Base-by-base conservation (phyloP, 2,113 vertebrate genomes). In the Phalacrocorax pelagicus region DNA sequence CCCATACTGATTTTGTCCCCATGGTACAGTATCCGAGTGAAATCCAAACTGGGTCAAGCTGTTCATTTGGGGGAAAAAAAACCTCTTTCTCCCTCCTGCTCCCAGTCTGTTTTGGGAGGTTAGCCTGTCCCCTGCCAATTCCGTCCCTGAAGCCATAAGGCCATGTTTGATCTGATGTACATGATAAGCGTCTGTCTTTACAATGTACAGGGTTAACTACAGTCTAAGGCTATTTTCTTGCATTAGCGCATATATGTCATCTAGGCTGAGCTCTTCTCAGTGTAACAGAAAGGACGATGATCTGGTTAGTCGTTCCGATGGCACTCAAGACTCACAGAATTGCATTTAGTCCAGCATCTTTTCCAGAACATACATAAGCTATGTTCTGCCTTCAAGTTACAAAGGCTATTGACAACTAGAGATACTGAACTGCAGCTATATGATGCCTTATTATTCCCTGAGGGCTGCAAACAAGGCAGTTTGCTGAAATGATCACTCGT, bases 241-340 rank as follows among this genome's bases (percentile, higher is more conserved):
- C 70, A 49, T 24, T 49, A 23, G 16, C 61, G 22, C 40, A 24
- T 38, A 5, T 46, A 1, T 44, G 2, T 67, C 12, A 5, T 36
- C 38, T 17, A 67, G 17, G 58, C 27, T 75, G 72, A 58, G 54
- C 72, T 91, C 4, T 77, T 80, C 62, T n/a, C 81, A 86, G 62
- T 49, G 9, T 26, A 66, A 10, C 51, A 70, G 61, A 32, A 55
- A 80, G 62, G 62, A 51, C 4, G 1, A 15, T 15, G 46, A 42
- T 30, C 52, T 55, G 30, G 29, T 71, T 7, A 47, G 84, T 46
- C 29, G 44, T 69, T 36, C 46, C 15, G 40, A 0, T 0, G 2
- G 51, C 0, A 0, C 69, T 70, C 1, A 0, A 51, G 55, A 70
- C 59, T 81, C 55, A 54, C 23, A 62, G 61, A 71, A 82, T 46